Percentiles rank a stretch among this genome's conserved stretches.
phyloP scores from a whole-genome alignment of 2,113 vertebrate genomes.

The Fulica atra region DNA sequence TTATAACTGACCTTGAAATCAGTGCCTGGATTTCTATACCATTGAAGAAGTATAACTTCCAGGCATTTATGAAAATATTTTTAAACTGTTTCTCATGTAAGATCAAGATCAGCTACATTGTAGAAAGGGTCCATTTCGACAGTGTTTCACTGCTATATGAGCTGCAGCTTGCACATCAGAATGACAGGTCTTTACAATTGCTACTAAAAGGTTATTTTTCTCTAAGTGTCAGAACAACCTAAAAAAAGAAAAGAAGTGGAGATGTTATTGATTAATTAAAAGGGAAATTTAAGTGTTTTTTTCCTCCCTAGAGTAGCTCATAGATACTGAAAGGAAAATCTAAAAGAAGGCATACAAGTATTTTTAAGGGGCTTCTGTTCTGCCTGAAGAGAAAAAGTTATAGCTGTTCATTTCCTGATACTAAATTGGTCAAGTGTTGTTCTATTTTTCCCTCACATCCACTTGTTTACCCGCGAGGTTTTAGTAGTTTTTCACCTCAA shows the following conservation, averaged over 20 bases:
- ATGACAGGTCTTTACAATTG: not conserved
- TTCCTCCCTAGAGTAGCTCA: not conserved
- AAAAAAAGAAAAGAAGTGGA: not conserved
- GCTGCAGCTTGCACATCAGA: not conserved
- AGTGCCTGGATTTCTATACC: not conserved
- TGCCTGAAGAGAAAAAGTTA: not conserved
- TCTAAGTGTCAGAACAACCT: not conserved
- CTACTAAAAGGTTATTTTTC: not conserved
- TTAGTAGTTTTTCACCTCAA: not conserved
- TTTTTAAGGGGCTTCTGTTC: not conserved
- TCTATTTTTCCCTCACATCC: not conserved
- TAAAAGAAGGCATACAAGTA: not conserved
- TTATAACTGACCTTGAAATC: not conserved
- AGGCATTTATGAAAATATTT: not conserved
- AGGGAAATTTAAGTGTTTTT: not conserved
- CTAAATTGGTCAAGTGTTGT: not conserved
- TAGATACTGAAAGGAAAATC: not conserved
- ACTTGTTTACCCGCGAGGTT: not conserved
- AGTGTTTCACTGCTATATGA: not conserved
- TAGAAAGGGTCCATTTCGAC: not conserved
- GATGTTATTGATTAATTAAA: not conserved
- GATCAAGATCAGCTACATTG: not conserved
- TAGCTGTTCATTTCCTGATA: not conserved
- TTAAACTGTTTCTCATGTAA: not conserved
- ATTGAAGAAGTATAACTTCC: not conserved